Evolutionary conservation across 2,113 vertebrate genomes (phyloP).

Genomic region (Corynorhinus townsendii): DNA sequence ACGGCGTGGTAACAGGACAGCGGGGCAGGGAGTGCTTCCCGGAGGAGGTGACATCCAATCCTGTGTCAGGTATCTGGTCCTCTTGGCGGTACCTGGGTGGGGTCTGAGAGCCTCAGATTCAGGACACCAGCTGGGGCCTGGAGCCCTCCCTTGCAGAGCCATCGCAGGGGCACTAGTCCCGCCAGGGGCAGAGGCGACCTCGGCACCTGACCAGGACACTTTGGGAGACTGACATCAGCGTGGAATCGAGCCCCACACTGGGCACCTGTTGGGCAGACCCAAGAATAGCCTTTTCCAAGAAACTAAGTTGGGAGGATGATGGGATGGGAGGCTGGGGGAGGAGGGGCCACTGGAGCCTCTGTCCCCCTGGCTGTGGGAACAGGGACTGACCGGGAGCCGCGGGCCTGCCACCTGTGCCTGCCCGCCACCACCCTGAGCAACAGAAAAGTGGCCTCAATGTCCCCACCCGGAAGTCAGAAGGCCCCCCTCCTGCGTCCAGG

Average conservation of each 20-base stretch:
- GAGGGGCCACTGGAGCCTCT: rapidly evolving
- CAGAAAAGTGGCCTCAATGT: rapidly evolving
- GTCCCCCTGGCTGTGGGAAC: neutral
- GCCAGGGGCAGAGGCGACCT: neutral
- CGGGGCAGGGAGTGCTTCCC: neutral
- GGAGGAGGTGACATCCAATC: too few relatives aligned
- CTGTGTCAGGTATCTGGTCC: neutral
- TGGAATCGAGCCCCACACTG: neutral
- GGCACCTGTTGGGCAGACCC: neutral
- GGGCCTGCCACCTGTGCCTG: rapidly evolving
- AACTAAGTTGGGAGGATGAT: neutral
- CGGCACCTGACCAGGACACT: neutral
- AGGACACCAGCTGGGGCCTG: neutral
- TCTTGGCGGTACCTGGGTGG: rapidly evolving
- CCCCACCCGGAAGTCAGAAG: neutral
- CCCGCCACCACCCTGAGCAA: rapidly evolving
- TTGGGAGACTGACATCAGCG: slow-evolving; percentile 20
- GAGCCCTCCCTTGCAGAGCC: neutral
- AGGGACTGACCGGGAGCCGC: neutral
- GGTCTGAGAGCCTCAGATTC: neutral
- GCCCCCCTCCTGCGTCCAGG: neutral
- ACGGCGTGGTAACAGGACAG: rapidly evolving
- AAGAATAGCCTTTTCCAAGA: slow-evolving; percentile 22
- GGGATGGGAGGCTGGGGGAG: slow-evolving; percentile 57
- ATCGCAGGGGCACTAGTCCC: neutral